Percentiles rank a stretch among this genome's conserved stretches.
These are phyloP conservation scores for Malurus melanocephalus DNA, from an alignment of 2,113 vertebrate species.

Conservation along the genomic window DNA sequence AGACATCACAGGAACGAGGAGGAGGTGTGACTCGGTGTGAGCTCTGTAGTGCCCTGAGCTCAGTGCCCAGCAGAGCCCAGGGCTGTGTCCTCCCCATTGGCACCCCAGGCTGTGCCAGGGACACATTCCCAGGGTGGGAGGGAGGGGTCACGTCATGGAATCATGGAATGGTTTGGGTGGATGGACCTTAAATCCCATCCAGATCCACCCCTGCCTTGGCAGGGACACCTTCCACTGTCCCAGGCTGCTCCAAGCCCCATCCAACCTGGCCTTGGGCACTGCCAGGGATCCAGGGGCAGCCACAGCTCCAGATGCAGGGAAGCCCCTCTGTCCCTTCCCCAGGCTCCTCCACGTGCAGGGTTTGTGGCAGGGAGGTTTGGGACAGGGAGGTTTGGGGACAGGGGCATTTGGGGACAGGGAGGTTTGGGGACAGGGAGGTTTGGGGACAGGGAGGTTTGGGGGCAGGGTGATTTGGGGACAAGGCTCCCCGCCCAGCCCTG, in stretches of 20 bases:
- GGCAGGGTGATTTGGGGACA: background rate
- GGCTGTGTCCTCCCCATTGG: background rate
- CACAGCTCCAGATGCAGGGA: background rate
- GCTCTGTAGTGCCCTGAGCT: background rate
- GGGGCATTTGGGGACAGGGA: background rate
- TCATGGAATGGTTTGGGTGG: background rate
- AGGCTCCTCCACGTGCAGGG: background rate
- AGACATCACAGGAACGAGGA: accelerated
- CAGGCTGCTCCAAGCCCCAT: background rate
- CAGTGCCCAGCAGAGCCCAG: background rate
- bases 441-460: background rate
- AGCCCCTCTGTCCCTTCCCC: background rate
- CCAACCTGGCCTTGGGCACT: background rate
- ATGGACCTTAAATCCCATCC: background rate
- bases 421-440: background rate
- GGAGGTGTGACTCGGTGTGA: background rate
- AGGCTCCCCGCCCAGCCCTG: background rate
- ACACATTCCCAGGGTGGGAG: background rate
- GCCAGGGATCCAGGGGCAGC: background rate
- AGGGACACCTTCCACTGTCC: background rate
- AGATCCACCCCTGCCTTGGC: background rate
- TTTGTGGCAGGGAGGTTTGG: background rate
- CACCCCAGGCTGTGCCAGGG: background rate
- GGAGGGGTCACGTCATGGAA: background rate
- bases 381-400: background rate